Base-by-base conservation (phyloP, 1,140 invertebrate species). In the Caerostris darwini region DNA sequence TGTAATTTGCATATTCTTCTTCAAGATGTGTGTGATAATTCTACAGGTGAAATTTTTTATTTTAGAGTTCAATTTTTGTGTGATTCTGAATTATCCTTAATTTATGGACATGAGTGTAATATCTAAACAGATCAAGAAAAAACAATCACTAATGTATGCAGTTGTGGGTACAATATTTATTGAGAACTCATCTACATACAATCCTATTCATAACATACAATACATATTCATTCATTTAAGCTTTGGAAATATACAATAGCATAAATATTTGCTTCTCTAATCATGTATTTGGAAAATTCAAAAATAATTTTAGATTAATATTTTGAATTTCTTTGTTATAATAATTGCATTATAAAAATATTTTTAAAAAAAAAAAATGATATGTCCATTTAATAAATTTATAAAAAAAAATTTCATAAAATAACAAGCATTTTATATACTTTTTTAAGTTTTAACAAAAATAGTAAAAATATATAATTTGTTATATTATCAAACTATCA, bases 341-440 rank as follows among this genome's bases (percentile, higher is more conserved):
- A 71, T 71, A 71, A 67, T 12, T 6, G n/a, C 19, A 50, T 4
- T 50, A 77, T 3, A 64, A 64, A 77, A 77, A 50, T 77, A 50
- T 77, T 77, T 77, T 12, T 50, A 50, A 77, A 50, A 77, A 77
- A 77, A 77, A 77, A 5, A 19, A 77, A 50, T 77, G 71, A 77
- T 77, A 77, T 77, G 71, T 77, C 50, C 7, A 50, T 77, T 34
- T 34, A 77, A 50, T 53, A 12, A 77, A 12, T 77, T 77, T 77
- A 50, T 14, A 77, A 77, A 67, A 67, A 64, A 17, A 67, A 17
- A 1, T 67, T 67, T 67, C 8, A 14, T 67, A 14, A 17, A n/a
- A 34, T 34, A 34, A 34, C 34, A 34, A 34, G 34, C 0, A 34
- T 34, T 34, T 34, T 34, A 34, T 34, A 34, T 34, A 0, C 0